Percentiles rank a stretch among this genome's conserved stretches.
Evolutionary conservation across 2,113 vertebrate genomes (phyloP).

Genomic region (Zonotrichia leucophrys): DNA sequence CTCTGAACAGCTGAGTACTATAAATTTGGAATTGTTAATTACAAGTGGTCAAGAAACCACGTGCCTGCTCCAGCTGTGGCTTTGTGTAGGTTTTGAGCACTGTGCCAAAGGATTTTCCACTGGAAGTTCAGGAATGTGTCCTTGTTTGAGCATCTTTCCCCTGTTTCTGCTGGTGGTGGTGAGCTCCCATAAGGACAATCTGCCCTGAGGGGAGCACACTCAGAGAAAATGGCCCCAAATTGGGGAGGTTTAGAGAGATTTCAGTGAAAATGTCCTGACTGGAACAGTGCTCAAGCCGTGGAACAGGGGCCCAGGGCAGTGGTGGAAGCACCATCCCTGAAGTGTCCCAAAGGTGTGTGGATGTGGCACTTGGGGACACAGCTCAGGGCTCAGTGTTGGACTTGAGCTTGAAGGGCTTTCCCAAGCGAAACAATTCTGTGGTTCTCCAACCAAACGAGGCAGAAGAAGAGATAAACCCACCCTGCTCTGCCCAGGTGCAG

Average conservation of each 20-base stretch:
- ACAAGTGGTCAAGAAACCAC: background rate
- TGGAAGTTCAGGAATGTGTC: fast-evolving
- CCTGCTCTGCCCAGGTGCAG: background rate
- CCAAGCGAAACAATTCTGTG: fast-evolving
- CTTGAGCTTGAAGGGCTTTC: background rate
- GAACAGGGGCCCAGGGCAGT: background rate
- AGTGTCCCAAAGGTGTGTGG: fast-evolving
- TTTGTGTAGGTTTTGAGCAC: background rate
- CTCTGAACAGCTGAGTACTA: background rate
- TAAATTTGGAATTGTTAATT: background rate
- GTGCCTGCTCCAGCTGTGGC: background rate
- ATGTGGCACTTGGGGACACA: fast-evolving
- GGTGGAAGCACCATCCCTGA: background rate
- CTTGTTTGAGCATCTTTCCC: background rate
- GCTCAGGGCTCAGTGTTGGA: fast-evolving
- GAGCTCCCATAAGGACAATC: fast-evolving
- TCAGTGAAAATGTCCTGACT: background rate
- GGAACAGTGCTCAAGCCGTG: background rate
- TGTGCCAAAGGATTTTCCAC: background rate
- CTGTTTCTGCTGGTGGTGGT: background rate
- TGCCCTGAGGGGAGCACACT: background rate
- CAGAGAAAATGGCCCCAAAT: background rate
- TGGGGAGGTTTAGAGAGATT: background rate
- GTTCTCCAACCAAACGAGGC: background rate
- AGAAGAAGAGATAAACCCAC: background rate